phyloP scores from a whole-genome alignment of 92 coral and sea anemone species.

The Pocillopora meandrina region DNA sequence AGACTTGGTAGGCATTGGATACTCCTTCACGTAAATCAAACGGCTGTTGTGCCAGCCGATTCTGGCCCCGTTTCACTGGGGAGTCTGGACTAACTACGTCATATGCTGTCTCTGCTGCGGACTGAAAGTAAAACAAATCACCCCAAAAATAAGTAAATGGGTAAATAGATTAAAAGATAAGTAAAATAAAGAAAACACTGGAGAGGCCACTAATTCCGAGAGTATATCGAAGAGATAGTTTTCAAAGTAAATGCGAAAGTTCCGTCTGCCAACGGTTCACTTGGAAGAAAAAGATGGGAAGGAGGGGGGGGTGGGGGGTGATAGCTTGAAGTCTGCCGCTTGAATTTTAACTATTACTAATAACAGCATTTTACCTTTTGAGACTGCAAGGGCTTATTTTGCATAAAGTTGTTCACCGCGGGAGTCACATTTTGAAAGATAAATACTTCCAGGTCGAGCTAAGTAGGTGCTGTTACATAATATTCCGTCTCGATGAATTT shows the following conservation, averaged over 20 bases:
- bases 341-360: too few species aligned
- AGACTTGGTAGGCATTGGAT: slow-evolving; percentile 97
- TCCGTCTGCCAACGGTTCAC: background rate
- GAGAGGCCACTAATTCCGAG: background rate
- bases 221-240: background rate
- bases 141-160: background rate
- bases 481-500: too few species aligned
- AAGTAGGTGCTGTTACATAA: too few species aligned
- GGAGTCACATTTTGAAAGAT: too few species aligned
- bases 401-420: too few species aligned
- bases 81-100: slow-evolving; percentile 96
- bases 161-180: background rate
- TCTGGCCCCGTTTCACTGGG: slow-evolving; percentile 81
- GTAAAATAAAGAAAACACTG: background rate
- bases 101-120: slow-evolving; percentile 97
- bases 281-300: too few species aligned
- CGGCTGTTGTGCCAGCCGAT: slow-evolving; percentile 89
- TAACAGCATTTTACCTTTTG: too few species aligned
- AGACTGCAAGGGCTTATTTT: too few species aligned
- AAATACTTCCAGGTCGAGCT: too few species aligned
- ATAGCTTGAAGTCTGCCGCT: too few species aligned
- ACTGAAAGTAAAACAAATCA: slow-evolving; percentile 42
- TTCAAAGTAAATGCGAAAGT: background rate
- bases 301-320: too few species aligned
- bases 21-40: slow-evolving; percentile 97